Evolutionary conservation across 2,888 invertebrate genomes (phyloP).

Genomic region (Ormyrus labotus): DNA sequence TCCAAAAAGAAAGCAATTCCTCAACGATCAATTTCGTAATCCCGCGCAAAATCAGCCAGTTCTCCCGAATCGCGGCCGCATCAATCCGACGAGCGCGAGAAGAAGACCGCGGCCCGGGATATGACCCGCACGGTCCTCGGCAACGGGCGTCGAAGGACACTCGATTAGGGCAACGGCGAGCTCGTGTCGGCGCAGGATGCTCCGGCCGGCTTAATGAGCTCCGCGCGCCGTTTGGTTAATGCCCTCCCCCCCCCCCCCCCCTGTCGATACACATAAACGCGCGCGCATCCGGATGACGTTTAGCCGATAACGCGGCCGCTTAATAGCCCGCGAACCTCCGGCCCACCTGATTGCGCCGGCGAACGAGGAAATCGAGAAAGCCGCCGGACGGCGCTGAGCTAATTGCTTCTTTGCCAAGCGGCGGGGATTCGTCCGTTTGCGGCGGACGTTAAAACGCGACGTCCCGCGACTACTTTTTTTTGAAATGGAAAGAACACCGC

Average conservation of each 20-base stretch:
- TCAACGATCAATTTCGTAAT: background rate
- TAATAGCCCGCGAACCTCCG: too few relatives aligned
- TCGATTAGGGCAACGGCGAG: conserved; percentile 28
- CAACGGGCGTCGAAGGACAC: conserved; percentile 14
- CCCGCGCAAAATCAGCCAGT: background rate
- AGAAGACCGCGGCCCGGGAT: background rate
- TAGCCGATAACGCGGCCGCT: conserved; percentile 39
- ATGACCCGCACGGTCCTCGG: background rate
- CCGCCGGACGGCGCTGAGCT: too few relatives aligned
- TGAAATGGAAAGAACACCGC: too few relatives aligned
- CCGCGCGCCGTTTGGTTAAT: conserved; percentile 28
- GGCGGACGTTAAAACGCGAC: too few relatives aligned
- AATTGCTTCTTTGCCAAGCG: too few relatives aligned
- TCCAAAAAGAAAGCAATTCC: background rate
- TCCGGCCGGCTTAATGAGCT: conserved; percentile 28
- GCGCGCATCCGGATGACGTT: conserved; percentile 29
- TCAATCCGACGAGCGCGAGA: background rate
- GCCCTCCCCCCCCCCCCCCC: background rate
- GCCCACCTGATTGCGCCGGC: too few relatives aligned
- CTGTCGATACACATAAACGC: conserved; percentile 22
- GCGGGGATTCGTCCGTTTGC: too few relatives aligned
- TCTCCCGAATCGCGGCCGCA: background rate
- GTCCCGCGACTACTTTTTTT: too few relatives aligned
- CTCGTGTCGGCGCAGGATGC: background rate
- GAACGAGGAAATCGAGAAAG: too few relatives aligned